Evolutionary conservation across 1,140 invertebrate species (phyloP), one percentile per base, ranked within the genome.

Genomic region (Drosophila kohkoa): DNA sequence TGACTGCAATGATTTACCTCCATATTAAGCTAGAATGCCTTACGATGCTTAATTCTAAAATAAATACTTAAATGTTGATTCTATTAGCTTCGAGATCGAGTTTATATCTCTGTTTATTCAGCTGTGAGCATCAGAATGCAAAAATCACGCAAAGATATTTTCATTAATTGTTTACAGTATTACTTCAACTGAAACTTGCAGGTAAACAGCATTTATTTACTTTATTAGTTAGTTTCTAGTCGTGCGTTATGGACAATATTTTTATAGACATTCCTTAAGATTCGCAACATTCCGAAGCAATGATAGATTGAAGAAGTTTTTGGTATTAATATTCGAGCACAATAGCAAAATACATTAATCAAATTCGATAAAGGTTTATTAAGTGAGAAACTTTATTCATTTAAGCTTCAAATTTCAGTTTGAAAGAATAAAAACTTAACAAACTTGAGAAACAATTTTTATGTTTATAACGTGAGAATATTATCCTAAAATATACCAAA

Each of bases 151-250:
- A 59, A 11, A 49, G 20, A 43, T 43, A 43, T 43, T 13, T 43
- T 43, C n/a, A 49, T 13, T 54, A 54, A 35, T 32, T 54, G 30
- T 54, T 54, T 54, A 15, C 13, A 15, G 28, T 20, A 49, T 25
- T 63, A 51, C 16, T 38, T 51, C 45, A 51, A 35, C 30, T 63
- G 59, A 63, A 51, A 51, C 59, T 35, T 35, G 30, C 46, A 63
- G 59, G 16, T 35, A 63, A 63, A 51, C 45, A 63, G 20, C 15
- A 16, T 8, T 7, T 7, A 49, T 20, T 48, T 49, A 60, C 32
- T 20, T 46, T 28, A 13, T 45, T 8, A 32, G 3, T 7, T 7
- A 52, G 28, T 30, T 51, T 51, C 20, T 28, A 13, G n/a, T 32
- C 51, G 13, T 54, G 3, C 16, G 25, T 13, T n/a, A 30, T 52